Percentiles rank a stretch among this genome's conserved stretches.
Conservation (phyloP, 2,888 invertebrate species). For the Spodoptera picta region DNA sequence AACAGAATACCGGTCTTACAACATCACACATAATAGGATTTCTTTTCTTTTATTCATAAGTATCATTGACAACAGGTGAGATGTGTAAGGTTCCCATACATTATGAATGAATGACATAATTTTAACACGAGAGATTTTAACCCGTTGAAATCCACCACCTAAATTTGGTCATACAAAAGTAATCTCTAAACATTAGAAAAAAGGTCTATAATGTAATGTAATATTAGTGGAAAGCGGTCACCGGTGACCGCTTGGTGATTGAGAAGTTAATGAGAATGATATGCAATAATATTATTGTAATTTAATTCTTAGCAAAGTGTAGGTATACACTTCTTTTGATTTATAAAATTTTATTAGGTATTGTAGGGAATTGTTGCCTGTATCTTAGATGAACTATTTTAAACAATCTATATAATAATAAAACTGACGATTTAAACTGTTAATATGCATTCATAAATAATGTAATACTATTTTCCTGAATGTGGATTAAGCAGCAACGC, state of each 20-base stretch:
- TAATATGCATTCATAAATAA: not conserved
- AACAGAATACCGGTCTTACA: constrained; percentile 69
- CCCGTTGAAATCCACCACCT: no score
- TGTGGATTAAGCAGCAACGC: constrained; percentile 29
- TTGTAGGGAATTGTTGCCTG: no score
- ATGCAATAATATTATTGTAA: not conserved
- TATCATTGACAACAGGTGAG: constrained; percentile 6
- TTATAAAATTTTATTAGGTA: not conserved
- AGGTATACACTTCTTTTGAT: not conserved
- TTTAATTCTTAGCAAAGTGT: not conserved
- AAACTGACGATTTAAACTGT: no score
- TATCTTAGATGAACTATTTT: no score
- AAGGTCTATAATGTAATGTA: no score
- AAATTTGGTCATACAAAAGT: no score
- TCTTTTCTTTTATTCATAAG: constrained; percentile 42
- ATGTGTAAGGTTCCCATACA: constrained; percentile 4
- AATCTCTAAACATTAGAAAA: no score
- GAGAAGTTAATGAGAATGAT: constrained; percentile 9
- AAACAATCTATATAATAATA: no score
- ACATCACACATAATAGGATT: constrained; percentile 53
- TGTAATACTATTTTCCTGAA: constrained; percentile 21
- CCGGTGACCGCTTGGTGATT: no score
- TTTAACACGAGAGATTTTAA: no score
- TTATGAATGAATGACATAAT: constrained; percentile 5
- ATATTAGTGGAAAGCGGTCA: no score